Base-by-base conservation (phyloP, 2,113 vertebrate genomes). In the Saccopteryx bilineata region DNA sequence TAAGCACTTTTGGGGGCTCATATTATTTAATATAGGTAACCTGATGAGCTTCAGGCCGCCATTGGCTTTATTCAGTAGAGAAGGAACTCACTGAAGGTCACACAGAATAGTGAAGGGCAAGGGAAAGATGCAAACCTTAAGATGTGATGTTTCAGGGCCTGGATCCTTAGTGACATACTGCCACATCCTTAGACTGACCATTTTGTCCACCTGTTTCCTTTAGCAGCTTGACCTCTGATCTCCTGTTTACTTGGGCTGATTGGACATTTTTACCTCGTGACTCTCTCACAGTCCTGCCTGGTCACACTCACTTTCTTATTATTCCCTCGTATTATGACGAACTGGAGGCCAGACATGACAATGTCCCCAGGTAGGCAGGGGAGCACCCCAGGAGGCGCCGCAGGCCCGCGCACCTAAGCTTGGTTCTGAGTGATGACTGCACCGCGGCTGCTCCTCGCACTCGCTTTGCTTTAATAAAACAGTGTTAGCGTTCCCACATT, bases 401-500 rank as follows among this genome's bases (percentile, higher is more conserved):
- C 39, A n/a, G 72, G 80, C 68, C n/a, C n/a, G 58, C 21, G 46
- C 0, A 0, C 76, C 80, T 87, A 21, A 9, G 14, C 71, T 33
- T 31, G 46, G 2, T 26, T 24, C 39, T 72, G 61, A 10, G 19
- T 2, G 9, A 9, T 31, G 9, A 0, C 14, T 19, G 8, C 18
- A 1, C 1, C 7, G 19, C 9, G 15, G 48, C 63, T 79, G 46
- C 56, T 68, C 58, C 85, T 58, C 10, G 7, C 28, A 58, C 78
- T 87, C 86, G 48, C 15, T 33, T 80, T 9, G 68, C 91, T 91
- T 96, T 94, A 76, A 39, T 76, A 80, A 92, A 93, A 88, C 81
- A 88, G 48, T 1, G 56, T 78, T 61, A 84, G 31, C 60, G 12
- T 86, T 39, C 54, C 90, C 54, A 26, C 69, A 71, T 95, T 94